Evolutionary conservation across 2,797 vertebrate genomes (phyloP), one percentile per base, ranked within the genome.

Genomic region (Pantherophis vulpinus): DNA sequence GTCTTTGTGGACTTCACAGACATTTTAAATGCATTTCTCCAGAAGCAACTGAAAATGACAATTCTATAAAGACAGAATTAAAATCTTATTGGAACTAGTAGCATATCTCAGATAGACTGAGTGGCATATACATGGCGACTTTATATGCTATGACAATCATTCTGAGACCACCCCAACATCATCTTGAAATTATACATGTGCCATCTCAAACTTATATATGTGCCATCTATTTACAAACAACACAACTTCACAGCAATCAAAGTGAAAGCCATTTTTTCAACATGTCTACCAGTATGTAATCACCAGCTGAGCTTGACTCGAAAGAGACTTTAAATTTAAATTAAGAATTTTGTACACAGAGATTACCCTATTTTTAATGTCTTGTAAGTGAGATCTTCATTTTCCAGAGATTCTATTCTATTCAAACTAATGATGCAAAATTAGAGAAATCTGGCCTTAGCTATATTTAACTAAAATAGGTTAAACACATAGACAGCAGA

Each of bases 401-500:
- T 60, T n/a, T 63, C 56, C 59, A 95, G 96, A 91, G 58, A 94
- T 95, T 94, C 16, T 93, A 92, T 95, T 95, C 94, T 94, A 92
- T 91, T 32, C 79, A 91, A 94, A 42, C 27, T 0, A 13, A 70
- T 51, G n/a, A 51, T 70, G 86, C 13, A 25, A 91, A 51, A 58
- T 7, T 63, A 89, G 70, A 93, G 60, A 91, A 88, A 87, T 93
- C 59, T 90, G 32, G 66, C 60, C 12, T 25, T 93, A 94, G 94
- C 93, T 93, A 90, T 91, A 56, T 93, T 94, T 96, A 91, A 59
- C 94, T 95, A 29, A 95, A 93, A 93, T 55, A 87, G n/a, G 16
- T 94, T 61, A 91, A 61, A 91, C 93, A 74, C 89, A 95, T 83
- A 0, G 89, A 96, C 94, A 90, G 37, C 1, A 10, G 92, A 93